A percentile compares a stretch with the other conserved stretches of the same genome.
phyloP scores from a whole-genome alignment of 1,140 invertebrate species.

The Branchinecta lynchi region DNA sequence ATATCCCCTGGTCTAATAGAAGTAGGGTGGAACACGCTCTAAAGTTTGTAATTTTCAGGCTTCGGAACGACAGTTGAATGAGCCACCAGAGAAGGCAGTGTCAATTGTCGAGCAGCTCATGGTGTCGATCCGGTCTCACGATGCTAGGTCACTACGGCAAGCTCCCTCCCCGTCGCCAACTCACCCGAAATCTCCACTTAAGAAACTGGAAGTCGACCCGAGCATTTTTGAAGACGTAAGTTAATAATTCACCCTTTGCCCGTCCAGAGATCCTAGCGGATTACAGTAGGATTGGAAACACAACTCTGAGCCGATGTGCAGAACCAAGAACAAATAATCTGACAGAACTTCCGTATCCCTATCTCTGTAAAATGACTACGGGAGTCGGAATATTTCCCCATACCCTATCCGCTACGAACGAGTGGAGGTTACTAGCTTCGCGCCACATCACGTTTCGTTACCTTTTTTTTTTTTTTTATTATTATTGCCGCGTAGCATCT shows the following conservation, averaged over 20 bases:
- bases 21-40: neutral
- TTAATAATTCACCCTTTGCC: neutral
- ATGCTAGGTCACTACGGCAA: slow-evolving; percentile 40
- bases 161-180: slow-evolving; percentile 30
- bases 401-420: no score
- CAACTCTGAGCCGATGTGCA: neutral
- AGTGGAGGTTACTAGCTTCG: no score
- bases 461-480: neutral
- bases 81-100: slow-evolving; percentile 46
- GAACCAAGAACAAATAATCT: neutral
- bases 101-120: slow-evolving; percentile 70
- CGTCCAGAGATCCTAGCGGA: neutral
- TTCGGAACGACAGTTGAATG: slow-evolving; percentile 63
- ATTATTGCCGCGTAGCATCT: neutral
- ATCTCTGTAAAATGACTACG: no score
- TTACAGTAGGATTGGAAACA: neutral
- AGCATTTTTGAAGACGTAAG: neutral
- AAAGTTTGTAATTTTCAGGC: slow-evolving; percentile 39
- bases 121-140: slow-evolving; percentile 68
- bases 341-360: neutral
- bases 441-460: neutral
- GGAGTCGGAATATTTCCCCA: no score
- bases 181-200: neutral
- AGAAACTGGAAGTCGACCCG: neutral
- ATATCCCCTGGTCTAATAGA: neutral